These are phyloP conservation scores for Cecidostiba fungosa DNA, from an alignment of 2,888 invertebrate species.

Conservation along the genomic window DNA sequence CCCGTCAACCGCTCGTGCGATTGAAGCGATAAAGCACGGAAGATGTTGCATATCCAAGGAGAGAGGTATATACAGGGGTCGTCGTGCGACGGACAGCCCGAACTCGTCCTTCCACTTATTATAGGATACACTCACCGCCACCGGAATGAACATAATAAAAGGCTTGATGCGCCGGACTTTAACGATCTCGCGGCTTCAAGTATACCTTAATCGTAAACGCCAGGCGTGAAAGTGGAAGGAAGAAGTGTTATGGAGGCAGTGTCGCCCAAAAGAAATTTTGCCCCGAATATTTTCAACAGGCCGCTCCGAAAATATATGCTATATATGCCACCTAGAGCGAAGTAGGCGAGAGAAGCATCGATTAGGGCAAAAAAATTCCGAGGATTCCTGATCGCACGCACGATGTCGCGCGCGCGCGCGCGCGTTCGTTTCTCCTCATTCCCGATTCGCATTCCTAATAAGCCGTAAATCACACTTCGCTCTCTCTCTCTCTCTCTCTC, in stretches of 20 bases:
- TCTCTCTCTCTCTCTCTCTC: not conserved
- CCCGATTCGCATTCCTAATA: conserved; percentile 62
- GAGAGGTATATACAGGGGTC: not conserved
- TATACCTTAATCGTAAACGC: conserved; percentile 43
- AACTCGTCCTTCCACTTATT: conserved; percentile 68
- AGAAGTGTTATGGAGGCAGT: conserved; percentile 17
- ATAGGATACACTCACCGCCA: conserved; percentile 11
- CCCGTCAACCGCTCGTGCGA: not conserved
- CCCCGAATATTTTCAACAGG: too few relatives aligned
- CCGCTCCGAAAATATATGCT: too few relatives aligned
- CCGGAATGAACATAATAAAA: conserved; percentile 48
- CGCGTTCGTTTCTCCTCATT: conserved; percentile 53
- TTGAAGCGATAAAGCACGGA: conserved; percentile 12
- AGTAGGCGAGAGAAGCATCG: conserved; percentile 56
- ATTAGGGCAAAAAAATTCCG: conserved; percentile 51
- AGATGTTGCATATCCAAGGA: not conserved
- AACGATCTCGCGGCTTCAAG: conserved; percentile 2
- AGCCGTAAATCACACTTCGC: conserved; percentile 63
- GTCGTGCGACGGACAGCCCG: conserved; percentile 39
- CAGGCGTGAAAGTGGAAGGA: conserved; percentile 31
- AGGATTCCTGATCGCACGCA: conserved; percentile 45
- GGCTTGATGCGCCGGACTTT: conserved; percentile 11
- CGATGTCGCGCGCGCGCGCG: not conserved
- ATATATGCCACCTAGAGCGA: conserved; percentile 31
- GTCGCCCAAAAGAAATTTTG: not conserved